A percentile compares a stretch with the other conserved stretches of the same genome.
Conservation (phyloP, 2,797 vertebrate species). For the Spea hammondii region DNA sequence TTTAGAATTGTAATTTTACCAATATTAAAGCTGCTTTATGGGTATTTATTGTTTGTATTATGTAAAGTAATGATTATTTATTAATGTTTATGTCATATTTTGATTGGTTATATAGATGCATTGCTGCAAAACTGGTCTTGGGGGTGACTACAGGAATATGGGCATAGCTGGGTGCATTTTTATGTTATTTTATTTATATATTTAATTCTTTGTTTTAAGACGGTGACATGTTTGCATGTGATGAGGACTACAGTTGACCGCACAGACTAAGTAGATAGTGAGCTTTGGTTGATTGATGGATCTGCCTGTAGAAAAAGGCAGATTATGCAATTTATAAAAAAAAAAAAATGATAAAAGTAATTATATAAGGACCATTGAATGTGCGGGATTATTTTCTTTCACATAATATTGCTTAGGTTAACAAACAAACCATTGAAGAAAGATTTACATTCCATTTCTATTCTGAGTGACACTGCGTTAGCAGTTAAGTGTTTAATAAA, state of each 20-base stretch:
- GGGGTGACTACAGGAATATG: too few species aligned
- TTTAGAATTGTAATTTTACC: neutral
- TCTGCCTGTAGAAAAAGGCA: neutral
- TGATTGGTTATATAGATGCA: neutral
- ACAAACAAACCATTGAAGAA: too few species aligned
- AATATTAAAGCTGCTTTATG: conserved; percentile 22
- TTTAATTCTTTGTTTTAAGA: too few species aligned
- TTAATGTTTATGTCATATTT: conserved; percentile 13
- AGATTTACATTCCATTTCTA: too few species aligned
- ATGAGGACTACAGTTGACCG: neutral
- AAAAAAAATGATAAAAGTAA: too few species aligned
- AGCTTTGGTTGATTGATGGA: neutral
- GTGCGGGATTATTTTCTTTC: too few species aligned
- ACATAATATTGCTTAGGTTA: too few species aligned
- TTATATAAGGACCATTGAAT: too few species aligned
- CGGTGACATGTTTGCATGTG: neutral
- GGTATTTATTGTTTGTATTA: conserved; percentile 31
- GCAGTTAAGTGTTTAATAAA: too few species aligned
- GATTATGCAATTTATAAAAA: neutral
- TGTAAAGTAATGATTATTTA: conserved; percentile 15
- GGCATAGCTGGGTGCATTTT: too few species aligned
- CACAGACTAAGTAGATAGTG: neutral
- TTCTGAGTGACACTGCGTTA: too few species aligned
- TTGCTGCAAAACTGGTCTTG: neutral
- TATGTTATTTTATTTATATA: too few species aligned